Conservation (phyloP, 2,113 vertebrate species). For the Galbula dea region DNA sequence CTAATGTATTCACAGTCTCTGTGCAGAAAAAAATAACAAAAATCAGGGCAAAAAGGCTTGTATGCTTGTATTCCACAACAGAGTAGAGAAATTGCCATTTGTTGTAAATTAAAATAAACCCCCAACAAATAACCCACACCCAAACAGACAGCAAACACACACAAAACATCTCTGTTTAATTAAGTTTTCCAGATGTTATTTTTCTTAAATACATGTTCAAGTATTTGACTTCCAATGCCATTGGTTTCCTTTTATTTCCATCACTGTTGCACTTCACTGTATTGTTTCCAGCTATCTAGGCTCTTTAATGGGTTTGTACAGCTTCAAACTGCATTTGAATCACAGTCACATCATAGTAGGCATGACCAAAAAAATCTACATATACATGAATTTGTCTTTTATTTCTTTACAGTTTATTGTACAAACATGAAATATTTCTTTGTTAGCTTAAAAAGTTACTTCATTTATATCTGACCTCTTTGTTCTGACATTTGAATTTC, state of each 20-base stretch:
- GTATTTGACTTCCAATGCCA: background rate
- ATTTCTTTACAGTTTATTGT: background rate
- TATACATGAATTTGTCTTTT: background rate
- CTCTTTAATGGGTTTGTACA: constrained; percentile 3
- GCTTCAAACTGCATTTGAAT: constrained; percentile 8
- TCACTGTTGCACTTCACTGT: background rate
- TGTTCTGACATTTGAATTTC: background rate
- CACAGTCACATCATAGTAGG: background rate
- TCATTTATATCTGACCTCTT: background rate
- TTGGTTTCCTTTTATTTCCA: background rate
- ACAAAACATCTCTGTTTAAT: background rate
- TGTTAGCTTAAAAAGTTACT: background rate
- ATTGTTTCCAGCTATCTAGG: background rate
- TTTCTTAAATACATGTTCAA: background rate
- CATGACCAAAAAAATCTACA: background rate
- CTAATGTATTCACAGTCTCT: background rate
- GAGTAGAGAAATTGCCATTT: background rate
- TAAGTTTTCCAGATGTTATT: background rate
- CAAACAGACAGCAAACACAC: rapidly evolving
- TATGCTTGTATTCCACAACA: background rate
- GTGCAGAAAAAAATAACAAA: too few relatives aligned
- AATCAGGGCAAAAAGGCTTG: background rate
- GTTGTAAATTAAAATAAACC: background rate
- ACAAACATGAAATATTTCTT: background rate
- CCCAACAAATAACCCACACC: rapidly evolving